Base-by-base conservation (phyloP, 35 echinoderm and acorn worm genomes). In the Ophioderma brevispina region DNA sequence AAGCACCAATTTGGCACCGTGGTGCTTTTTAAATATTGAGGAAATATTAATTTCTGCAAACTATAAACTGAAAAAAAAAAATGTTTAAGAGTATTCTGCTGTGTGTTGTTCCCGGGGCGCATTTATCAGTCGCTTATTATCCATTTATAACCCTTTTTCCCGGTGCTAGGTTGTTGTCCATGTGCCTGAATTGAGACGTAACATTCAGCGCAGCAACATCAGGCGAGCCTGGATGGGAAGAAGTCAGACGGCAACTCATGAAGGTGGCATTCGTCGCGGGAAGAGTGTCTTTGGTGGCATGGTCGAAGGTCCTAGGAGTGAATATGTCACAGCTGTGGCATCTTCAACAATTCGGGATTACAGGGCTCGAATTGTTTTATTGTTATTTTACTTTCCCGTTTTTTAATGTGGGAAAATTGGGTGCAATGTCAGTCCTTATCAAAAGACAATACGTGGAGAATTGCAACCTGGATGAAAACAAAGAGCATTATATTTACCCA, bases 141-240 rank as follows among this genome's bases (percentile, higher is more conserved):
- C 59, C 59, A 8, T 70, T 70, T 70, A 70, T 70, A 70, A 70
- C 59, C 59, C 59, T 70, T 70, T 70, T 70, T 25, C 41, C 59
- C 23, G 59, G 59, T 70, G 59, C 59, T 70, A 70, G 59, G 59
- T 70, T 70, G 59, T 70, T 70, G 59, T 70, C 59, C 10, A 25
- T 70, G 28, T 25, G 59, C 59, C 59, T 70, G 59, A 70, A 52
- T 52, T 52, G 46, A 52, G 46, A 70, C 59, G 59, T 4, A 70
- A 8, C 10, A 70, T 70, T 70, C 59, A 70, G 59, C 59, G 5
- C 59, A 70, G 59, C 59, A 70, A 70, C 59, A 4, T 70, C 17
- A 70, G 59, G 5, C 59, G 59, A 15, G 59, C 59, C 28, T 30
- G 59, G 59, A 70, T 3, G 28, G n/a, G 59, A 25, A 30, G 59